phyloP scores from a whole-genome alignment of 2,888 invertebrate genomes.

The Pheosia gnoma region DNA sequence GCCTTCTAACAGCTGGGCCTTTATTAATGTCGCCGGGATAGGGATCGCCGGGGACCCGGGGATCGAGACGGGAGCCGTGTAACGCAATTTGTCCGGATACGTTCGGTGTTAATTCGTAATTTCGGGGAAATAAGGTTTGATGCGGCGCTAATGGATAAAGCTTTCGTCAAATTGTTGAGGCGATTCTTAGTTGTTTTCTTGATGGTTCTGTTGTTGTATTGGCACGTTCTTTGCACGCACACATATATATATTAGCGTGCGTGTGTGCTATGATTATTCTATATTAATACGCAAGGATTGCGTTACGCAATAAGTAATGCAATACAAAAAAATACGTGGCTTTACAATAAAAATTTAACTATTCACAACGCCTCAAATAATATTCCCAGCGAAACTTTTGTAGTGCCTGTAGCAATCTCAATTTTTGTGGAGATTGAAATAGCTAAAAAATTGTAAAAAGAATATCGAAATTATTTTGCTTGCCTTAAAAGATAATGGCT shows the following conservation, averaged over 20 bases:
- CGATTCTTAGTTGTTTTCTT: slow-evolving; percentile 29
- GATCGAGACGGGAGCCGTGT: slow-evolving; percentile 33
- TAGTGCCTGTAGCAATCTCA: no score
- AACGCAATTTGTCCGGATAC: slow-evolving; percentile 41
- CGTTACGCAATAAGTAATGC: no score
- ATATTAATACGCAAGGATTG: no score
- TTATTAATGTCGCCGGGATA: slow-evolving; percentile 57
- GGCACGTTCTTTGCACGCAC: neutral
- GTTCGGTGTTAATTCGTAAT: slow-evolving; percentile 42
- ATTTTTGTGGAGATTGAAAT: no score
- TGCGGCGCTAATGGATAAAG: slow-evolving; percentile 38
- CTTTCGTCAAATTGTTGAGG: slow-evolving; percentile 32
- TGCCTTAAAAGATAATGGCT: no score
- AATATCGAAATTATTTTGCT: no score
- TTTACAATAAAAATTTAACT: no score
- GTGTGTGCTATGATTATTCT: no score
- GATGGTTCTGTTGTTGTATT: slow-evolving; percentile 18
- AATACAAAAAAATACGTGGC: no score
- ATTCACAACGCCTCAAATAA: no score
- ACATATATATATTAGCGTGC: neutral
- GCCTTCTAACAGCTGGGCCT: slow-evolving; percentile 58
- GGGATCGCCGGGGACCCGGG: slow-evolving; percentile 24
- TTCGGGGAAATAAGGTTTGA: slow-evolving; percentile 39
- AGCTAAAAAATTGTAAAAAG: no score
- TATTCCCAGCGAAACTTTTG: no score